Percentiles rank a stretch among this genome's conserved stretches.
Evolutionary conservation across 2,113 vertebrate species (phyloP).

Genomic region (Ardeotis arabs): DNA sequence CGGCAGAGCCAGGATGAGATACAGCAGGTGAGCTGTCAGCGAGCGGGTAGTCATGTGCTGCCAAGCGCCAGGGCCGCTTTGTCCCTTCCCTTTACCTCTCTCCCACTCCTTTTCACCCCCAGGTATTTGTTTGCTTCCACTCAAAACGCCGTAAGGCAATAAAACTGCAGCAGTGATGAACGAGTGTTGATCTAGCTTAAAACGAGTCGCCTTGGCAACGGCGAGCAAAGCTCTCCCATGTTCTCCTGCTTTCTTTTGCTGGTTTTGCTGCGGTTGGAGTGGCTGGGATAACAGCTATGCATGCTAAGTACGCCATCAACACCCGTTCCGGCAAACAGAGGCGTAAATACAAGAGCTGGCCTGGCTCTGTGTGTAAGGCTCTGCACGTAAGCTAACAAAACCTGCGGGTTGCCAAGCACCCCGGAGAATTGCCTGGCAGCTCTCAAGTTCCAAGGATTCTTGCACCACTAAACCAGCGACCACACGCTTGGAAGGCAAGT

Average conservation of each 20-base stretch:
- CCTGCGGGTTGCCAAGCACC: neutral
- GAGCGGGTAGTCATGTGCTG: no score
- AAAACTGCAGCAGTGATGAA: neutral
- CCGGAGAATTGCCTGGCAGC: neutral
- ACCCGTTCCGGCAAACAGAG: neutral
- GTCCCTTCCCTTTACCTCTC: neutral
- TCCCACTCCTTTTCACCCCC: neutral
- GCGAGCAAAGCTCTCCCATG: neutral
- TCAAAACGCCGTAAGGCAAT: neutral
- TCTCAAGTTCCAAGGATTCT: neutral
- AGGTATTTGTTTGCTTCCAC: neutral
- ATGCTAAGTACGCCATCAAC: neutral
- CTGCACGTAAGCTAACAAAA: neutral
- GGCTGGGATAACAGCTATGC: neutral
- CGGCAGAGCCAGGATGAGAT: fast-evolving
- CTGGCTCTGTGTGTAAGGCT: no score
- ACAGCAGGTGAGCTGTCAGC: no score
- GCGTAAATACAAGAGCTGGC: neutral
- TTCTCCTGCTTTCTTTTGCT: neutral
- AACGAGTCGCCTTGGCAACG: slow-evolving; percentile 40
- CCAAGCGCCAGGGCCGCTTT: no score
- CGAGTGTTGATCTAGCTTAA: neutral
- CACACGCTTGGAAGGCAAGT: neutral
- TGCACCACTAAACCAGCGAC: fast-evolving
- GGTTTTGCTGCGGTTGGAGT: neutral